A percentile compares a stretch with the other conserved stretches of the same genome.
Evolutionary conservation across 2,797 vertebrate species (phyloP).

Genomic region (Acipenser ruthenus): DNA sequence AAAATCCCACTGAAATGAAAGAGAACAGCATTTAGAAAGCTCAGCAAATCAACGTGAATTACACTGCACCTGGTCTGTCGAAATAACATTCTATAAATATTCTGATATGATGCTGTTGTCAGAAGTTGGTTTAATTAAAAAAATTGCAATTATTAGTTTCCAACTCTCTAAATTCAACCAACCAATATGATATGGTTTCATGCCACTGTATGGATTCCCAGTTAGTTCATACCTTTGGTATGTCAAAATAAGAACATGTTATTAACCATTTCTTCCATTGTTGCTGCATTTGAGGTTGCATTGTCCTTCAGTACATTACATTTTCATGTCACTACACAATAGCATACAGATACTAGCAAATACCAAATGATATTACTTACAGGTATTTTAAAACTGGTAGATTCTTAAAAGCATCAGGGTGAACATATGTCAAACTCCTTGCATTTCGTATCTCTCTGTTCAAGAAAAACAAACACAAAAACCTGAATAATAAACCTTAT

Average conservation of each 20-base stretch:
- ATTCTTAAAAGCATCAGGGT: constrained; percentile 75
- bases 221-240: too few species aligned
- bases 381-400: constrained; percentile 84
- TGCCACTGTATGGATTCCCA: too few species aligned
- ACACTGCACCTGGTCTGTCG: neutral
- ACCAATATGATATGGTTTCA: too few species aligned
- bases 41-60: neutral
- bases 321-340: neutral
- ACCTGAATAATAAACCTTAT: neutral
- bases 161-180: too few species aligned
- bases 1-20: constrained; percentile 75
- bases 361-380: constrained; percentile 59
- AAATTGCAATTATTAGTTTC: neutral
- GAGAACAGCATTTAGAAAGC: constrained; percentile 8
- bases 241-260: too few species aligned
- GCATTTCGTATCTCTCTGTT: constrained; percentile 88
- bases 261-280: too few species aligned
- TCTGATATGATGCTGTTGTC: neutral
- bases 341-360: neutral
- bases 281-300: too few species aligned
- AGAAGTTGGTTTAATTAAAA: neutral
- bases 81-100: too few species aligned
- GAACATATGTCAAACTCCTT: constrained; percentile 70
- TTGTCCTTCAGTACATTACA: too few species aligned
- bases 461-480: constrained; percentile 21